phyloP scores from a whole-genome alignment of 2,888 invertebrate genomes.

The Sturmia bella region DNA sequence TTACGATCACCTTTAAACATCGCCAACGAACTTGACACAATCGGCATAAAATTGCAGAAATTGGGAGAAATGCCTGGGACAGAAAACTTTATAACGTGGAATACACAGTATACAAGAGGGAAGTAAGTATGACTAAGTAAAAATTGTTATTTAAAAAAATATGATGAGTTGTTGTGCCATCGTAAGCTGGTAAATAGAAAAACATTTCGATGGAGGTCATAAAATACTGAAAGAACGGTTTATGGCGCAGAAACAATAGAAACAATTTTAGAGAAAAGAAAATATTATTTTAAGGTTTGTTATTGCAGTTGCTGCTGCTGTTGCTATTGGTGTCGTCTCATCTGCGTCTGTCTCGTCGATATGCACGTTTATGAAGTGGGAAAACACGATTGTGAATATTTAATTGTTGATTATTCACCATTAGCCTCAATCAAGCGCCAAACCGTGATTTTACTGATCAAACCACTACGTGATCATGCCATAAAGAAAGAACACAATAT shows the following conservation, averaged over 20 bases:
- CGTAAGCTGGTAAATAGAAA: neutral
- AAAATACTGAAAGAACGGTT: constrained; percentile 37
- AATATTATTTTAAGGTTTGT: constrained; percentile 28
- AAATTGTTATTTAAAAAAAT: constrained; percentile 14
- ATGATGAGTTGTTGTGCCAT: constrained; percentile 41
- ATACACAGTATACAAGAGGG: neutral
- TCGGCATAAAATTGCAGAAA: constrained; percentile 33
- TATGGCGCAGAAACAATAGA: constrained; percentile 23
- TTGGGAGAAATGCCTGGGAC: constrained; percentile 6
- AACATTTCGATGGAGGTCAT: constrained; percentile 45
- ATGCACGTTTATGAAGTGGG: constrained; percentile 70
- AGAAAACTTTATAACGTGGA: constrained; percentile 24
- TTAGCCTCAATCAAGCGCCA: constrained; percentile 71
- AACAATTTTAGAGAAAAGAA: constrained; percentile 22
- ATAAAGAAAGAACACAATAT: constrained; percentile 41
- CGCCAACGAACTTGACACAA: constrained; percentile 66
- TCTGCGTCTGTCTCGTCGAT: constrained; percentile 30
- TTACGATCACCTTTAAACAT: constrained; percentile 61
- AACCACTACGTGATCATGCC: constrained; percentile 67
- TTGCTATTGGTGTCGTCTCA: neutral
- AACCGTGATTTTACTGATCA: constrained; percentile 69
- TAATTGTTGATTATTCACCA: constrained; percentile 71
- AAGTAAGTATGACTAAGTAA: constrained; percentile 41
- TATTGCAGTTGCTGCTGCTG: constrained; percentile 24
- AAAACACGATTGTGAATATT: constrained; percentile 72